These are phyloP conservation scores for Gavia stellata DNA, from an alignment of 2,113 vertebrate genomes.

Conservation along the genomic window DNA sequence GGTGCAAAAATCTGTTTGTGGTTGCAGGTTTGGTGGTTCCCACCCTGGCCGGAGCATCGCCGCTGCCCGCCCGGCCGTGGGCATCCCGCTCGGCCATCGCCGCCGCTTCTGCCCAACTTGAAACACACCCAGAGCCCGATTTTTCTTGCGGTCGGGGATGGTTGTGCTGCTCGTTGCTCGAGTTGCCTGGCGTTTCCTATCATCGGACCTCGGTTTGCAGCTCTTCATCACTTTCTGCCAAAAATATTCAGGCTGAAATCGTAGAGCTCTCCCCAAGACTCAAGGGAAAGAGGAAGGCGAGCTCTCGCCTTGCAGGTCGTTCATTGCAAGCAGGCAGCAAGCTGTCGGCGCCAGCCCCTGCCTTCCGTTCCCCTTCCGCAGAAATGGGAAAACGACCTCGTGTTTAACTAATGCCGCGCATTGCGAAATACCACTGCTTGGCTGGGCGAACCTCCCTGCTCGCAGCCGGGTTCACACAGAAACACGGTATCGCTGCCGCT, in stretches of 20 bases:
- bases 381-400: not conserved
- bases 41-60: not conserved
- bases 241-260: not conserved
- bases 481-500: not conserved
- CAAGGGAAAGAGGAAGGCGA: not conserved
- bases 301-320: not conserved
- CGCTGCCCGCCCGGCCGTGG: accelerated
- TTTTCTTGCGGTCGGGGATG: not conserved
- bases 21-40: not conserved
- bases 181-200: accelerated
- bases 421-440: accelerated
- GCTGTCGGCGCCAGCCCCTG: not conserved
- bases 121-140: not conserved
- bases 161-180: not conserved
- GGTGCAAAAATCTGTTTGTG: not conserved
- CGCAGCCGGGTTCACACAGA: accelerated
- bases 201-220: not conserved
- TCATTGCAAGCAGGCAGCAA: not conserved
- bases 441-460: not conserved
- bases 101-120: accelerated
- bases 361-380: not conserved
- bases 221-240: not conserved
- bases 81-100: not conserved
- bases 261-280: not conserved
- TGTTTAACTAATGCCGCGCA: not conserved